These are phyloP conservation scores for Agrotis exclamationis DNA, from an alignment of 2,888 invertebrate species.

Conservation along the genomic window DNA sequence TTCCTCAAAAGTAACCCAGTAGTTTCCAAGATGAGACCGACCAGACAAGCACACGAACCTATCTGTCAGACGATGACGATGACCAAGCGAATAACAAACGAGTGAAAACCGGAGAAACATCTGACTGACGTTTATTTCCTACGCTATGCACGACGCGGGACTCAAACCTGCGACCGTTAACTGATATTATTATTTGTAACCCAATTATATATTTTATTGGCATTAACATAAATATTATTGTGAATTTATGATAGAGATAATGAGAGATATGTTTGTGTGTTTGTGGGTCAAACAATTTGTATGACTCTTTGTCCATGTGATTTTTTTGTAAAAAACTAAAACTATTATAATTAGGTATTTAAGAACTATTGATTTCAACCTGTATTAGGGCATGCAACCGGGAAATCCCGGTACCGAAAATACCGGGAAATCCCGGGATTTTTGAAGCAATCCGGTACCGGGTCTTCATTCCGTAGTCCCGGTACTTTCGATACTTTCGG, in stretches of 20 bases:
- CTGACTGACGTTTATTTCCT: constrained; percentile 66
- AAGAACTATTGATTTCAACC: too few relatives aligned
- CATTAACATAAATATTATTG: constrained; percentile 28
- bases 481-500: too few relatives aligned
- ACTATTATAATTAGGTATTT: too few relatives aligned
- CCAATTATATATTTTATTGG: constrained; percentile 51
- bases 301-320: not conserved
- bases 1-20: constrained; percentile 50
- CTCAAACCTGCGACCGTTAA: constrained; percentile 58
- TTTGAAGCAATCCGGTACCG: too few relatives aligned
- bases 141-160: constrained; percentile 61
- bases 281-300: constrained; percentile 1
- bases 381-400: too few relatives aligned
- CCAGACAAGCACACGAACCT: constrained; percentile 40
- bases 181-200: constrained; percentile 47
- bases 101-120: constrained; percentile 48
- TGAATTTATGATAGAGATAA: not conserved
- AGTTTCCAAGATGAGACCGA: constrained; percentile 49
- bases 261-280: constrained; percentile 26
- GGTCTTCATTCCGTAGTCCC: too few relatives aligned
- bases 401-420: too few relatives aligned
- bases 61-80: constrained; percentile 57
- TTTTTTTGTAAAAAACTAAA: too few relatives aligned
- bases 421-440: too few relatives aligned
- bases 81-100: constrained; percentile 61